Evolutionary conservation across 2,888 invertebrate species (phyloP), one percentile per base, ranked within the genome.

Genomic region (Cephalotes varians): DNA sequence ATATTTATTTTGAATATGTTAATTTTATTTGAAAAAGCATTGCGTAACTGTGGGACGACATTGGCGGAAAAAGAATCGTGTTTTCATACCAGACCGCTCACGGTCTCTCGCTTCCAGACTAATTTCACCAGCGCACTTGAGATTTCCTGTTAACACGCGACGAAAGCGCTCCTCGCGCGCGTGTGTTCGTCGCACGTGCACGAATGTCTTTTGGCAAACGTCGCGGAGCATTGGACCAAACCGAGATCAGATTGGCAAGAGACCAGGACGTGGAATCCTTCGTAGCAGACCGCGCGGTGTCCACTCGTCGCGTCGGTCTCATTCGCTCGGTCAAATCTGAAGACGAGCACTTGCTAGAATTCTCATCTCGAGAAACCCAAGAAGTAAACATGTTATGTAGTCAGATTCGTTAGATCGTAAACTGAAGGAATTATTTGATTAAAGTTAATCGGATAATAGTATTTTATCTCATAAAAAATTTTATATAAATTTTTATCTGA

Each of bases 271-370:
- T 80, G 86, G 89, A 90, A 91, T 90, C 86, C 71, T 71, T 79
- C 54, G 83, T 12, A 90, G 89, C 91, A 91, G 91, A 91, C 91
- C 88, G 91, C 91, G 90, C 90, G 91, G 91, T 87, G 91, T 90
- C 86, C 84, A 60, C 69, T 83, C 47, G 67, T 81, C 67, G 54
- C 65, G 31, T 44, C 47, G 31, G 25, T 44, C 37, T 54, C 28
- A 6, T 34, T 60, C 47, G 15, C 56, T 71, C 49, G 12, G 7
- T 34, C 25, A 40, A 56, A 25, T 37, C 54, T n/a, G 31, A 54
- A 67, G 28, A 56, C 10, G n/a, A 44, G 34, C n/a, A 40, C 15
- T 34, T 7, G 21, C 28, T n/a, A 73, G 10, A 73, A 60, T 73
- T 62, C 58, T 69, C 54, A 25, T 25, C 18, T 47, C 10, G 21